phyloP scores from a whole-genome alignment of 1,140 invertebrate species.

The Lerema accius region DNA sequence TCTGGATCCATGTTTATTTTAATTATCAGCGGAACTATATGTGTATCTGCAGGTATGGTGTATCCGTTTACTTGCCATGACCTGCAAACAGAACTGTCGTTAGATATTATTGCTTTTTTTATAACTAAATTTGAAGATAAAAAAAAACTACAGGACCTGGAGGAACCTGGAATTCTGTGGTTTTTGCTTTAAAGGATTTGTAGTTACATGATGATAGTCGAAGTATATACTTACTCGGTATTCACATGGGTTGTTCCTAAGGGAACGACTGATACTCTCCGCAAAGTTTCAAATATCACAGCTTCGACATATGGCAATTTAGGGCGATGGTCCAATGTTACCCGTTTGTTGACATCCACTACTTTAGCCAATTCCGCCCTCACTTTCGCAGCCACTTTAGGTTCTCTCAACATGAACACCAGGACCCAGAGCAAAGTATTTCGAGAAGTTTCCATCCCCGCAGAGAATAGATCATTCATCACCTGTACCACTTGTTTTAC shows the following conservation, averaged over 20 bases:
- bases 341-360: slow-evolving; percentile 88
- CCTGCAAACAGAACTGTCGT: slow-evolving; percentile 76
- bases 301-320: slow-evolving; percentile 91
- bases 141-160: too few relatives aligned
- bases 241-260: slow-evolving; percentile 92
- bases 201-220: too few relatives aligned
- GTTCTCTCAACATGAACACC: slow-evolving; percentile 91
- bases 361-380: slow-evolving; percentile 90
- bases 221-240: slow-evolving; percentile 88
- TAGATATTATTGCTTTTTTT: too few relatives aligned
- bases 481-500: slow-evolving; percentile 93
- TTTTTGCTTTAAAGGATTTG: too few relatives aligned
- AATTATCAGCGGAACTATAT: slow-evolving; percentile 90
- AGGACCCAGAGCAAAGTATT: slow-evolving; percentile 92
- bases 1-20: slow-evolving; percentile 92
- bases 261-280: slow-evolving; percentile 90
- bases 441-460: slow-evolving; percentile 95
- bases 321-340: slow-evolving; percentile 88
- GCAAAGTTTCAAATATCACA: slow-evolving; percentile 90
- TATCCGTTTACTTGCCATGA: slow-evolving; percentile 88
- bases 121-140: too few relatives aligned
- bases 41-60: slow-evolving; percentile 88
- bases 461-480: slow-evolving; percentile 93
- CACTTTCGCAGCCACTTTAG: slow-evolving; percentile 86
- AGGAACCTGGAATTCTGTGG: too few relatives aligned